Conservation (phyloP, 2,113 vertebrate species). For the Reinhardtius hippoglossoides region DNA sequence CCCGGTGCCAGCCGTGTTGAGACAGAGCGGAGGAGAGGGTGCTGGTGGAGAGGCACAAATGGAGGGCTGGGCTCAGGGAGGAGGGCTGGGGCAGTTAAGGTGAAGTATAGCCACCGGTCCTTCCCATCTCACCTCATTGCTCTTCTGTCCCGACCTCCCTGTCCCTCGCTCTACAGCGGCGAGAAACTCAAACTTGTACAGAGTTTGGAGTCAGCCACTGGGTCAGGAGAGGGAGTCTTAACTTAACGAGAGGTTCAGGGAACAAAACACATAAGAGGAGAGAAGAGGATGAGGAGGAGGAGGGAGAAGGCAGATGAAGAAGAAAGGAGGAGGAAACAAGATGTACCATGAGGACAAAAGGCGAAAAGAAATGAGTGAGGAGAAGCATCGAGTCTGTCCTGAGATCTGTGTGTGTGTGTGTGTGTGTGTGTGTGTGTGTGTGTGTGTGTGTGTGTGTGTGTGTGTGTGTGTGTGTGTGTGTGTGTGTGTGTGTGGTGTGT, state of each 20-base stretch:
- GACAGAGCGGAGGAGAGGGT: constrained; percentile 30
- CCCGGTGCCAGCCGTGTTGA: constrained; percentile 52
- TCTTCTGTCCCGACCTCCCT: constrained; percentile 3
- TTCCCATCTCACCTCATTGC: constrained; percentile 45
- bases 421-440: constrained; percentile 16
- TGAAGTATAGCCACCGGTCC: constrained; percentile 65
- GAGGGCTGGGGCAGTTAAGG: constrained; percentile 29
- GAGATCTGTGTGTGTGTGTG: constrained; percentile 37
- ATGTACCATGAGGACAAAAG: constrained; percentile 20
- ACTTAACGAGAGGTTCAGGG: constrained; percentile 29
- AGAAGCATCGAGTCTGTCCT: constrained; percentile 48
- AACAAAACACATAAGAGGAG: constrained; percentile 27
- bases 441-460: constrained; percentile 29
- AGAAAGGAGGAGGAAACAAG: constrained; percentile 21
- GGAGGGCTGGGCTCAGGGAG: constrained; percentile 42
- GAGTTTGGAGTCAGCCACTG: constrained; percentile 54
- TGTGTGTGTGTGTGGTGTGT: constrained; percentile 65
- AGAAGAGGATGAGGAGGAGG: constrained; percentile 4
- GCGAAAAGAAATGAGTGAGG: constrained; percentile 44
- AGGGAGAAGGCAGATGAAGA: constrained; percentile 3
- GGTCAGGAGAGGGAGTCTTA: constrained; percentile 42
- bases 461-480: constrained; percentile 45
- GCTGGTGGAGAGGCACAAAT: constrained; percentile 42
- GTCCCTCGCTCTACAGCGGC: constrained; percentile 13
- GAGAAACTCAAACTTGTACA: constrained; percentile 25